phyloP scores from a whole-genome alignment of 2,888 invertebrate species.

The Lasioglossum lativentre region DNA sequence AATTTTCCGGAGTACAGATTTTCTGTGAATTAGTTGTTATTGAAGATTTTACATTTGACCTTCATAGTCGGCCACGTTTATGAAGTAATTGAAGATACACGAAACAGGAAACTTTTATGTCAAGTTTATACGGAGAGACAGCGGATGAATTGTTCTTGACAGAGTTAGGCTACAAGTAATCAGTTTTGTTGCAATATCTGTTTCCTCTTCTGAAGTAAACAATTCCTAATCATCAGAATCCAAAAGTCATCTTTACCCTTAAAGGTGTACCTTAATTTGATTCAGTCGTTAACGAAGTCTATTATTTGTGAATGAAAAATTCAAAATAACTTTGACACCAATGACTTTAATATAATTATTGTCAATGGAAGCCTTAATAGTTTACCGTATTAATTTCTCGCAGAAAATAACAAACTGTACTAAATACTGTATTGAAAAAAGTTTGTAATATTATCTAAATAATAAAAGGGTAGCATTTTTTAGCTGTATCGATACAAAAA shows the following conservation, averaged over 20 bases:
- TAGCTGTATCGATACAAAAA: not conserved
- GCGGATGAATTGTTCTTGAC: not conserved
- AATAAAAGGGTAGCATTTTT: not conserved
- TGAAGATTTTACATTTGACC: not conserved
- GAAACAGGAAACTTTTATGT: not conserved
- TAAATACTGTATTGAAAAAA: not conserved
- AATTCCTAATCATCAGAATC: not conserved
- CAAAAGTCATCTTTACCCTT: not conserved
- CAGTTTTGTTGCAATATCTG: too few relatives aligned
- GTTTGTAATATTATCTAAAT: not conserved
- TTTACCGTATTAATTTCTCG: not conserved
- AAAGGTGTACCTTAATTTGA: not conserved
- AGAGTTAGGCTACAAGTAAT: not conserved
- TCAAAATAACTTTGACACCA: not conserved
- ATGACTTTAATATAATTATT: not conserved
- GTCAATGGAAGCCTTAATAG: not conserved
- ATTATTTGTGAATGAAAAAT: too few relatives aligned
- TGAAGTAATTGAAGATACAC: not conserved
- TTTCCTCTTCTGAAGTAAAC: not conserved
- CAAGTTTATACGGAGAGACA: not conserved
- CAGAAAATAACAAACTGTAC: not conserved
- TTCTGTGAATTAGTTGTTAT: not conserved
- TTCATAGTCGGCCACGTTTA: too few relatives aligned
- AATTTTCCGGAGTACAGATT: not conserved
- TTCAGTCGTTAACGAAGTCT: not conserved